A percentile compares a stretch with the other conserved stretches of the same genome.
Conservation (phyloP, 2,888 invertebrate species). For the Thymelicus lineola region DNA sequence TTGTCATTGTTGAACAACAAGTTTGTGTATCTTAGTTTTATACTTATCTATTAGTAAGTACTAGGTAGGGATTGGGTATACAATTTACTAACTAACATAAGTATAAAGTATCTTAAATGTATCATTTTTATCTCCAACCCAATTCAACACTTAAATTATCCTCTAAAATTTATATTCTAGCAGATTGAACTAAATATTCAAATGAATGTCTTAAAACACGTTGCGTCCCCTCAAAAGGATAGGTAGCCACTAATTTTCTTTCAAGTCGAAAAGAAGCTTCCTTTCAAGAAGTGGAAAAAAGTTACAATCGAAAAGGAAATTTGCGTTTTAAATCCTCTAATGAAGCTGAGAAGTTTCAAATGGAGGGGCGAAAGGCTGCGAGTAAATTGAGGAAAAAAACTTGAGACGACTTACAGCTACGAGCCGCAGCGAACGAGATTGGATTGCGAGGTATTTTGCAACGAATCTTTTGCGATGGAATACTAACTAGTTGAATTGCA, state of each 20-base stretch:
- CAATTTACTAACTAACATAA: no score
- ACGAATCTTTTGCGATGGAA: conserved; percentile 25
- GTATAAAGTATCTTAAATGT: background rate
- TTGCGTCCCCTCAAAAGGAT: conserved; percentile 78
- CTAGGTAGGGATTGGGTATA: no score
- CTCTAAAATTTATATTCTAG: conserved; percentile 67
- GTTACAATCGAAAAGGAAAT: conserved; percentile 85
- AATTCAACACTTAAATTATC: background rate
- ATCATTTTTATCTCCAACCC: background rate
- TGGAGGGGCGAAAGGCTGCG: conserved; percentile 82
- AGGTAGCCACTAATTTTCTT: conserved; percentile 81
- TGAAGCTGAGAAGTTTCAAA: conserved; percentile 84
- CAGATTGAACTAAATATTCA: conserved; percentile 74
- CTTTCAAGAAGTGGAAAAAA: conserved; percentile 83
- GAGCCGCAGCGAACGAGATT: conserved; percentile 25
- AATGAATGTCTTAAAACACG: conserved; percentile 77
- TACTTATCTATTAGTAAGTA: no score
- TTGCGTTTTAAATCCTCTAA: conserved; percentile 86
- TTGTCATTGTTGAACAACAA: no score
- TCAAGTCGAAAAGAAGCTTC: conserved; percentile 82
- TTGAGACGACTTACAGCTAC: conserved; percentile 46
- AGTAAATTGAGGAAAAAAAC: conserved; percentile 78
- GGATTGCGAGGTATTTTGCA: conserved; percentile 26
- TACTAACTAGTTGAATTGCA: background rate
- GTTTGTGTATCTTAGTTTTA: no score